A percentile compares a stretch with the other conserved stretches of the same genome.
Evolutionary conservation across 1,140 invertebrate species (phyloP).

Genomic region (Drosophila cardini): DNA sequence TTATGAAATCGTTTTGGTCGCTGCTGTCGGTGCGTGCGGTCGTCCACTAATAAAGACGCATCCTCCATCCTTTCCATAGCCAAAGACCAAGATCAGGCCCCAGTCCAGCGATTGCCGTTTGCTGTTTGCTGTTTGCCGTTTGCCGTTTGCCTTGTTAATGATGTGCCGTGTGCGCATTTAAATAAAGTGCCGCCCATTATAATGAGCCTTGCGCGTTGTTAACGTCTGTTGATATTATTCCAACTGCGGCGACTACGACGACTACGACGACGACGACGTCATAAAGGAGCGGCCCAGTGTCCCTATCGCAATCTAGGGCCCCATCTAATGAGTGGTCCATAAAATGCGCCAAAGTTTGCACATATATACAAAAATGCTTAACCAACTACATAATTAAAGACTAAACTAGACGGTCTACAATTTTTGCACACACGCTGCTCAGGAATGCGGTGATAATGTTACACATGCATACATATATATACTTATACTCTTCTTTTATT

Average conservation of each 20-base stretch:
- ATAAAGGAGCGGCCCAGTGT: slow-evolving; percentile 65
- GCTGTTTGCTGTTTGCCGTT: slow-evolving; percentile 10
- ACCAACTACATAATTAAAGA: slow-evolving; percentile 46
- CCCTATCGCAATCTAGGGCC: slow-evolving; percentile 41
- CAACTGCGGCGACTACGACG: slow-evolving; percentile 31
- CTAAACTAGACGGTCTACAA: slow-evolving; percentile 21
- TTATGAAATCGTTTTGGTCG: slow-evolving; percentile 69
- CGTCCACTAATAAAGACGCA: slow-evolving; percentile 68
- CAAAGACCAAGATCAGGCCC: slow-evolving; percentile 10
- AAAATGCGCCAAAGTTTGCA: slow-evolving; percentile 77
- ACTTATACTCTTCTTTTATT: background rate
- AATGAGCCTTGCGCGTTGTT: slow-evolving; percentile 66
- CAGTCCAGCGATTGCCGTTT: background rate
- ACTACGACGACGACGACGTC: slow-evolving; percentile 61
- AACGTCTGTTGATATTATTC: slow-evolving; percentile 56
- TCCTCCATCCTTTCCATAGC: slow-evolving; percentile 50
- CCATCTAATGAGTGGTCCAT: slow-evolving; percentile 73
- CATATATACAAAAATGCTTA: slow-evolving; percentile 25
- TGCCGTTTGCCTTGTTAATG: slow-evolving; percentile 77
- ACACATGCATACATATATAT: background rate
- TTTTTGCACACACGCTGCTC: slow-evolving; percentile 36
- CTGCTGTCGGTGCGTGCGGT: slow-evolving; percentile 70
- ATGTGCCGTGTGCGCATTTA: slow-evolving; percentile 80
- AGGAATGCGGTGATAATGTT: slow-evolving; percentile 34
- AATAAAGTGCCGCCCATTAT: slow-evolving; percentile 81